Conservation (phyloP, 2,113 vertebrate genomes). For the Gobio gobio region DNA sequence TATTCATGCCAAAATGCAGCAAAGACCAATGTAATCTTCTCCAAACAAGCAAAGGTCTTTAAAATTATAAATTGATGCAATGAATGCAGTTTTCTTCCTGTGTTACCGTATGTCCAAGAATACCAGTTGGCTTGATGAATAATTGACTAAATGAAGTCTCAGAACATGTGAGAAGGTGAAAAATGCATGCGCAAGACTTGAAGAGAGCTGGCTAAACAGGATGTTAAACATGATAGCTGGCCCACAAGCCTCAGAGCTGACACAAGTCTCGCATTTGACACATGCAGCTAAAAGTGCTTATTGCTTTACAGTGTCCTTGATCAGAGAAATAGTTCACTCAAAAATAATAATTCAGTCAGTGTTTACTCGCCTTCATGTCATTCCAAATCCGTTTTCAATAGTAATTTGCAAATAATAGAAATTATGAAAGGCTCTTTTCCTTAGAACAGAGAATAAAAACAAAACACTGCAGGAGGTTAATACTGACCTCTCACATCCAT, state of each 20-base stretch:
- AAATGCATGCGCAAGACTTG: constrained; percentile 49
- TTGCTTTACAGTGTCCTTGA: neutral
- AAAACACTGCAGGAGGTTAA: neutral
- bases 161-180: constrained; percentile 36
- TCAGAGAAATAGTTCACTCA: neutral
- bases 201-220: constrained; percentile 44
- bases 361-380: neutral
- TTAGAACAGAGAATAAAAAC: neutral
- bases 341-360: neutral
- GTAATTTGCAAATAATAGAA: neutral
- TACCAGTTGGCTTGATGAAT: constrained; percentile 43
- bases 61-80: neutral
- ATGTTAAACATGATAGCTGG: constrained; percentile 24
- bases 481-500: neutral
- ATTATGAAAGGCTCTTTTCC: neutral
- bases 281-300: constrained; percentile 16
- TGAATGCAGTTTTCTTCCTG: constrained; percentile 34
- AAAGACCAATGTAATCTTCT: neutral
- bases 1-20: neutral
- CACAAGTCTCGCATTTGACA: constrained; percentile 41
- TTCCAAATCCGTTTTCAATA: too few relatives aligned
- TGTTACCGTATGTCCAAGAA: constrained; percentile 42
- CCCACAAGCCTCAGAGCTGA: constrained; percentile 10
- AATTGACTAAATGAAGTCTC: constrained; percentile 44
- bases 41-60: neutral